These are phyloP conservation scores for Ryuthela nishihirai DNA, from an alignment of 2,888 invertebrate species.

Conservation along the genomic window DNA sequence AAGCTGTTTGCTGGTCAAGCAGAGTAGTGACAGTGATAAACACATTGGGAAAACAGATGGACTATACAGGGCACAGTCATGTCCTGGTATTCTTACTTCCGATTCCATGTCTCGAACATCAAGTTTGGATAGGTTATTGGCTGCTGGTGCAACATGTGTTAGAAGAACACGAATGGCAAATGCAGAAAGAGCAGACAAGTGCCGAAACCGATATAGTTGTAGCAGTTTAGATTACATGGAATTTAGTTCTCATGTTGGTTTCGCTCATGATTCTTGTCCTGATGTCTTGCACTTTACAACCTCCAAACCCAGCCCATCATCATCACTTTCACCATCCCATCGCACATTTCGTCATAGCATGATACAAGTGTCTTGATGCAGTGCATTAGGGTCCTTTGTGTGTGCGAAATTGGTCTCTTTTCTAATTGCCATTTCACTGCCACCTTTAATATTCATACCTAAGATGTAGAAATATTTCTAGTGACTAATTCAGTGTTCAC, in stretches of 20 bases:
- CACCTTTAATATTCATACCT: not conserved
- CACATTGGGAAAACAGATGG: slow-evolving; percentile 37
- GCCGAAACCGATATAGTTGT: slow-evolving; percentile 41
- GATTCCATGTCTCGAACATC: slow-evolving; percentile 3
- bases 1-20: no score
- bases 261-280: slow-evolving; percentile 19
- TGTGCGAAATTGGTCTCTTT: slow-evolving; percentile 5
- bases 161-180: slow-evolving; percentile 6
- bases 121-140: not conserved
- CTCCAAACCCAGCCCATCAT: not conserved
- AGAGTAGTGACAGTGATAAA: no score
- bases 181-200: not conserved
- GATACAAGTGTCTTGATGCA: slow-evolving; percentile 37
- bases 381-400: slow-evolving; percentile 24
- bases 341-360: slow-evolving; percentile 33
- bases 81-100: slow-evolving; percentile 45
- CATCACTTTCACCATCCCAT: slow-evolving; percentile 24
- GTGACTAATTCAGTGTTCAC: no score
- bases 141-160: slow-evolving; percentile 2
- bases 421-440: slow-evolving; percentile 4
- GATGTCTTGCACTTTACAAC: slow-evolving; percentile 6
- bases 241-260: slow-evolving; percentile 1
- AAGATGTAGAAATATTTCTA: no score
- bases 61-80: slow-evolving; percentile 46
- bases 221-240: slow-evolving; percentile 40